Evolutionary conservation across 2,888 invertebrate genomes (phyloP).

Genomic region (Yponomeuta cagnagella): DNA sequence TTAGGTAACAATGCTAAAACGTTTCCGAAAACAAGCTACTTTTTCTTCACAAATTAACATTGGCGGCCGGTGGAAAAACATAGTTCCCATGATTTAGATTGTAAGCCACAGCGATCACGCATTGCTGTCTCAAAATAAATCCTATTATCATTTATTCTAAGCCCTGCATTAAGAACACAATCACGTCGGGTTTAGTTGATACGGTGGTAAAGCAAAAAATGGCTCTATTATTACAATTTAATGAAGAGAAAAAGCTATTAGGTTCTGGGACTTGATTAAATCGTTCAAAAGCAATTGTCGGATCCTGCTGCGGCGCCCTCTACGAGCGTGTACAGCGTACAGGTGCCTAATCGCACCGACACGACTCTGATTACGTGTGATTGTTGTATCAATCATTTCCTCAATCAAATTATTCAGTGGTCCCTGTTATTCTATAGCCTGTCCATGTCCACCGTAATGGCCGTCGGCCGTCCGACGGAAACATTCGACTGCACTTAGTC

Average conservation of each 20-base stretch:
- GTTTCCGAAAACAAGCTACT: constrained; percentile 62
- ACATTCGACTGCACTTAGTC: constrained; percentile 68
- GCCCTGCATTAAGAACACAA: constrained; percentile 31
- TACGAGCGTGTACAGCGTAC: constrained; percentile 30
- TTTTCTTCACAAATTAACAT: constrained; percentile 44
- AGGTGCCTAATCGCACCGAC: constrained; percentile 62
- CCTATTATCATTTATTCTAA: constrained; percentile 5
- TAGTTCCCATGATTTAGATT: neutral
- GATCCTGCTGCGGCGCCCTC: constrained; percentile 37
- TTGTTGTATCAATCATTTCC: constrained; percentile 75
- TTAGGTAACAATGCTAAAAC: constrained; percentile 54
- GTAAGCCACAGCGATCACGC: neutral
- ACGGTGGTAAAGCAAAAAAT: no score
- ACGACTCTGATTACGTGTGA: constrained; percentile 72
- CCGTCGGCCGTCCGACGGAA: constrained; percentile 46
- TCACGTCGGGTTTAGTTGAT: constrained; percentile 22
- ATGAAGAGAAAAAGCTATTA: constrained; percentile 70
- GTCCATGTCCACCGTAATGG: constrained; percentile 46
- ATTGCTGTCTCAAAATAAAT: neutral
- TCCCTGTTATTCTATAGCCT: constrained; percentile 64
- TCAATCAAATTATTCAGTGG: constrained; percentile 74
- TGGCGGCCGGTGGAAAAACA: neutral
- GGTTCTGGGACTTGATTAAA: constrained; percentile 64
- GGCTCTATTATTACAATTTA: constrained; percentile 65
- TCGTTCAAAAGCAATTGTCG: constrained; percentile 61